Evolutionary conservation across 2,888 invertebrate species (phyloP), one percentile per base, ranked within the genome.

Genomic region (Papilio demoleus): DNA sequence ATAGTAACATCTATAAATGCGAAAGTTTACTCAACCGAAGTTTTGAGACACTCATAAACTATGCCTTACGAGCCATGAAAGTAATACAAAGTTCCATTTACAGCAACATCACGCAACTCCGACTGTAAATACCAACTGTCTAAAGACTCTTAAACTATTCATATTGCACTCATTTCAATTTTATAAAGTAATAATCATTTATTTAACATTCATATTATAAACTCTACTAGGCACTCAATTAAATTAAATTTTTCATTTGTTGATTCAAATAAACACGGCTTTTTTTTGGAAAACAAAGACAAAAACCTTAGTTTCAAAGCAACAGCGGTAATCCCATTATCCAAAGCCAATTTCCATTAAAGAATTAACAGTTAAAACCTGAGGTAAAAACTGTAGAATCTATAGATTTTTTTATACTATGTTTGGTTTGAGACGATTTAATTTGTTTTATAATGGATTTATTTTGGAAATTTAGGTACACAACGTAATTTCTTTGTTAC

Each of bases 341-440:
- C 83, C 84, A 84, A 79, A 84, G 82, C 81, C 81, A 84, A 85
- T 84, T 84, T 82, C 79, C 78, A 83, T 83, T 83, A 85, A 85
- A 83, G 83, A 84, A 82, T 82, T 81, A 84, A 75, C 84, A 83
- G 82, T 84, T 81, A 81, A 82, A 81, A 74, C 82, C 78, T 74
- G 80, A 84, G 83, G 84, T 84, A 84, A 82, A 84, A 85, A 84
- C 81, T 79, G 77, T 74, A 77, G 71, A 67, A 73, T 74, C 75
- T n/a, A n/a, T n/a, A n/a, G n/a, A n/a, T n/a, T n/a, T n/a, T n/a
- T n/a, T n/a, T n/a, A n/a, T n/a, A n/a, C n/a, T n/a, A n/a, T n/a
- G n/a, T n/a, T n/a, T n/a, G n/a, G n/a, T n/a, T n/a, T n/a, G n/a
- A n/a, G n/a, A n/a, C n/a, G n/a, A n/a, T n/a, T n/a, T n/a, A n/a